Evolutionary conservation across 2,888 invertebrate genomes (phyloP), one percentile per base, ranked within the genome.

Genomic region (Melanargia galathea): DNA sequence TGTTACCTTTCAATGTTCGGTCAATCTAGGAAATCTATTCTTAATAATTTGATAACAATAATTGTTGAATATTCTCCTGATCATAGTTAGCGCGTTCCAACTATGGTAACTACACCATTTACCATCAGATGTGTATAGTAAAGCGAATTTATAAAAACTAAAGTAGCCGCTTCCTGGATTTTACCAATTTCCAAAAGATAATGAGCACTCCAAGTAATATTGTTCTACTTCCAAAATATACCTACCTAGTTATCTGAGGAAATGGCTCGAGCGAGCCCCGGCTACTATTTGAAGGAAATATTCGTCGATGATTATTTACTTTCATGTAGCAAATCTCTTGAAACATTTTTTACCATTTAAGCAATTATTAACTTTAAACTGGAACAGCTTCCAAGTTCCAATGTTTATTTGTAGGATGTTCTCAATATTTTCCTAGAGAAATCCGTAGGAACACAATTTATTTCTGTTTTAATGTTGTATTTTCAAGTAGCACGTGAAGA

Each of bases 381-480:
- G n/a, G 2, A 56, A 18, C 26, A n/a, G 16, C 45, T 56, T 43
- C 45, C 56, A 56, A 45, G 30, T 56, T 43, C 45, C 56, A 56
- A 45, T 56, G 18, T 56, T 56, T 56, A 56, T 56, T 56, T 56
- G 30, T 45, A 56, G 43, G 0, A 3, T 24, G 30, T 18, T 45
- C 40, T 26, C 22, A 18, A 56, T 56, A 43, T 30, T 56, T 45
- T 56, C 56, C 26, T 18, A 20, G 26, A 56, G 45, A 56, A 30
- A 1, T 45, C 13, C 30, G 11, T 20, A 33, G 11, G 13, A 11
- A 52, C 51, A 33, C 30, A n/a, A 35, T 52, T 35, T 5, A 13
- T 18, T 16, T 18, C 10, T 7, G 24, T 20, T 33, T 18, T 16
- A 26, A 30, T 24, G n/a, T 45, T 20, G 3, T 38, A 38, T 38